Evolutionary conservation across 2,113 vertebrate genomes (phyloP), one percentile per base, ranked within the genome.

Genomic region (Dipodomys spectabilis): DNA sequence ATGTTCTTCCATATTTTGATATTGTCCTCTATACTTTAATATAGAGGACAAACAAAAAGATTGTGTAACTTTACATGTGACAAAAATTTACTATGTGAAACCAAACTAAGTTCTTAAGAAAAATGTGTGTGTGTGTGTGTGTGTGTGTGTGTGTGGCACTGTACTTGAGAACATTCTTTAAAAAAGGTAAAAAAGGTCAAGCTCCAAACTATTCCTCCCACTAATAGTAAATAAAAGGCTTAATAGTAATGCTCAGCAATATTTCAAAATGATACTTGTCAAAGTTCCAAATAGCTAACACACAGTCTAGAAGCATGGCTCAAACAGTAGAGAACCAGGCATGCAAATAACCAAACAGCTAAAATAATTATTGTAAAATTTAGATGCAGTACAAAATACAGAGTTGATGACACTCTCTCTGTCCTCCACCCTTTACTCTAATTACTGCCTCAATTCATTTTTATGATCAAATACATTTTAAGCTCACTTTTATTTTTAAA

Each of bases 401-500:
- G 19, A 84, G 83, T 82, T 94, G 20, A 44, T 8, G 13, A 49
- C 23, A 91, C 78, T 65, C 30, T 82, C 32, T 27, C 69, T 82
- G 60, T 10, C 7, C 12, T 13, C n/a, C 1, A 57, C 12, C 4
- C 20, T 68, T 60, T 79, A 69, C 12, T 13, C 44, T 39, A 64
- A 73, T 3, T 90, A 12, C 25, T 91, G 49, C 23, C 71, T 88
- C 23, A 67, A 60, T 69, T 82, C 2, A 23, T 60, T 32, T 71
- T 49, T 30, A 16, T 35, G 49, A 57, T 49, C 35, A 78, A 74
- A 81, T 7, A 75, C 20, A 64, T 44, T 71, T 96, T 39, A 81
- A 28, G n/a, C 1, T 72, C 32, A 72, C 5, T n/a, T 97, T 97
- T 79, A 91, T 90, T 77, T 78, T 88, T 92, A 27, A 93, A 71